Evolutionary conservation across 1,140 invertebrate species (phyloP).

Genomic region (Chionoecetes opilio): DNA sequence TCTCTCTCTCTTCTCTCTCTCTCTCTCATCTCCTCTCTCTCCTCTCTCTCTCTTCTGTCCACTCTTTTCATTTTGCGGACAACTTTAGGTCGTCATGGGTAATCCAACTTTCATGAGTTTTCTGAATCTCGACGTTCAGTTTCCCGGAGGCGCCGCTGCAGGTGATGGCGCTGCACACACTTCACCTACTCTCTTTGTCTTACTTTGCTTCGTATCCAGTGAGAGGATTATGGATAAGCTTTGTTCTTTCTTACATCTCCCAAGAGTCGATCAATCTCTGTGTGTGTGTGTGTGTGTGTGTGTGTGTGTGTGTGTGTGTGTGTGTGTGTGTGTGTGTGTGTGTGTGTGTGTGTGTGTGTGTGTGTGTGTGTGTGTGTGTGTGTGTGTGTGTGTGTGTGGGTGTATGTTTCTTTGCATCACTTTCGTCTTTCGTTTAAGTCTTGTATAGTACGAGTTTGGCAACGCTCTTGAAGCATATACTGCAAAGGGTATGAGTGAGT

Average conservation of each 20-base stretch:
- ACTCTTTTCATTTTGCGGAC: too few relatives aligned
- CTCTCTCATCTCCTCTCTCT: too few relatives aligned
- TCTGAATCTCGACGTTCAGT: not conserved
- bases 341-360: not conserved
- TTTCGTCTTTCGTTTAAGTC: too few relatives aligned
- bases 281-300: slow-evolving; percentile 42
- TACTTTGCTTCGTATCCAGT: not conserved
- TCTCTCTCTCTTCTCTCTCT: too few relatives aligned
- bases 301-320: slow-evolving; percentile 32
- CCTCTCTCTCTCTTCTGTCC: too few relatives aligned
- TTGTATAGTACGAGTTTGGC: too few relatives aligned
- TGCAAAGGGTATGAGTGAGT: too few relatives aligned
- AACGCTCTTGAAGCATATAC: too few relatives aligned
- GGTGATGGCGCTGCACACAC: not conserved
- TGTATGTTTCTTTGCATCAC: too few relatives aligned
- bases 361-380: too few relatives aligned
- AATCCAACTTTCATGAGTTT: slow-evolving; percentile 31
- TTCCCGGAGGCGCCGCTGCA: not conserved
- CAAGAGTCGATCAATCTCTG: not conserved
- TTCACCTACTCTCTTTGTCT: slow-evolving; percentile 29
- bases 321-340: slow-evolving; percentile 39
- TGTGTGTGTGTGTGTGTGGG: too few relatives aligned
- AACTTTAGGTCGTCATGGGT: not conserved
- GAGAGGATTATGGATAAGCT: not conserved
- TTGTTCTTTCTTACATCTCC: not conserved